phyloP scores from a whole-genome alignment of 2,113 vertebrate genomes.

The Cinclus cinclus region DNA sequence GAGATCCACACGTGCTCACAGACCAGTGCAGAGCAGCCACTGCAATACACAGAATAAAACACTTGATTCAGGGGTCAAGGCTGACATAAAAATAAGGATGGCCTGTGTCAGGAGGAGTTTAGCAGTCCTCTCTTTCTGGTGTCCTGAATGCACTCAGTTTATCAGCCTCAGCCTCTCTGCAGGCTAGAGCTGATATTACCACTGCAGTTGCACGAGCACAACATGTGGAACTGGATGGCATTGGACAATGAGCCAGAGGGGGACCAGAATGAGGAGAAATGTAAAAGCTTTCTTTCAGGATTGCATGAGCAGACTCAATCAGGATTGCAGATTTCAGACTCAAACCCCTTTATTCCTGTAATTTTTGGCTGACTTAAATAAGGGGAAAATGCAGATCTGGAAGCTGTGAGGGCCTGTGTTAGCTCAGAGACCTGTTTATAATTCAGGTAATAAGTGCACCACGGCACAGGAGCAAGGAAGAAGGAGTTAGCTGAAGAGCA shows the following conservation, averaged over 20 bases:
- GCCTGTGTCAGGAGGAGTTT: not conserved
- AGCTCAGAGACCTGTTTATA: not conserved
- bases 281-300: not conserved
- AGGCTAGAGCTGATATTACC: not conserved
- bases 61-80: not conserved
- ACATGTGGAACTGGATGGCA: not conserved
- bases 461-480: not conserved
- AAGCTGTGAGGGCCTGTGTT: not conserved
- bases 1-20: not conserved
- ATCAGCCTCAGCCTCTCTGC: not conserved
- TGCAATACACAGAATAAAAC: not conserved
- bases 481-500: not conserved
- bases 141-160: not conserved
- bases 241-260: not conserved
- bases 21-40: not conserved
- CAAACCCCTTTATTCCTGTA: not conserved
- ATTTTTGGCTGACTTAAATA: not conserved
- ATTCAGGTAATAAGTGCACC: not conserved
- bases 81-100: not conserved
- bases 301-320: not conserved
- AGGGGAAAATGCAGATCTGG: not conserved
- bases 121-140: not conserved
- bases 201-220: not conserved
- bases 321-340: not conserved
- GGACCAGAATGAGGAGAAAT: not conserved